Percentiles rank a stretch among this genome's conserved stretches.
Evolutionary conservation across 2,797 vertebrate species (phyloP).

Genomic region (Acanthurus tractus): DNA sequence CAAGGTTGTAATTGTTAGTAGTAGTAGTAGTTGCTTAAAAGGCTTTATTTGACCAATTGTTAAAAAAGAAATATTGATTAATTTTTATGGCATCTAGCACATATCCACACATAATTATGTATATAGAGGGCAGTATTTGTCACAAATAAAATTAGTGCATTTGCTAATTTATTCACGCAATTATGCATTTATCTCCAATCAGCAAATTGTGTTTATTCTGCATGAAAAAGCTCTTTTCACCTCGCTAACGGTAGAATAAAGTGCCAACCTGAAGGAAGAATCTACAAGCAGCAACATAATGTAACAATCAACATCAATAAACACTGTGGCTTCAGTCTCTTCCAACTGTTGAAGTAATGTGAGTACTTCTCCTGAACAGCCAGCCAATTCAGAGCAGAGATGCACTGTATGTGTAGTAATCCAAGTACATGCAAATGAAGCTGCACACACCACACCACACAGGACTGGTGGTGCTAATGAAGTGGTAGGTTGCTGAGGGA

Average conservation of each 20-base stretch:
- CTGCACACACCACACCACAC: conserved; percentile 4
- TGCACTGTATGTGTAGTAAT: neutral
- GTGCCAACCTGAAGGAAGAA: conserved; percentile 9
- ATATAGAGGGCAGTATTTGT: neutral
- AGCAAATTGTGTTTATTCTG: conserved; percentile 41
- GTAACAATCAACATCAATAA: too few relatives aligned
- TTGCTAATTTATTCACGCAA: conserved; percentile 6
- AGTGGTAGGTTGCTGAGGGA: conserved; percentile 49
- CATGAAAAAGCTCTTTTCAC: neutral
- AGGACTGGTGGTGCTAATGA: conserved; percentile 57
- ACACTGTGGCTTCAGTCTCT: too few relatives aligned
- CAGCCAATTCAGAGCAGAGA: neutral
- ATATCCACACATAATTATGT: too few relatives aligned
- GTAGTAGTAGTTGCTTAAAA: too few relatives aligned
- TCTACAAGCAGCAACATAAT: too few relatives aligned
- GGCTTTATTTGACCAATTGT: neutral
- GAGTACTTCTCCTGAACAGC: conserved; percentile 10
- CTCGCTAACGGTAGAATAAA: conserved; percentile 22
- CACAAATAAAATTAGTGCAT: conserved; percentile 1
- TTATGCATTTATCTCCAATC: conserved; percentile 23
- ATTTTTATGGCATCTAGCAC: too few relatives aligned
- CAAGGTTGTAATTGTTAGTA: neutral
- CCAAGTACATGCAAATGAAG: conserved; percentile 52
- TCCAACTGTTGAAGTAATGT: neutral
- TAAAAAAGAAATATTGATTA: neutral